Evolutionary conservation across 2,113 vertebrate genomes (phyloP).

Genomic region (Callipepla californica): DNA sequence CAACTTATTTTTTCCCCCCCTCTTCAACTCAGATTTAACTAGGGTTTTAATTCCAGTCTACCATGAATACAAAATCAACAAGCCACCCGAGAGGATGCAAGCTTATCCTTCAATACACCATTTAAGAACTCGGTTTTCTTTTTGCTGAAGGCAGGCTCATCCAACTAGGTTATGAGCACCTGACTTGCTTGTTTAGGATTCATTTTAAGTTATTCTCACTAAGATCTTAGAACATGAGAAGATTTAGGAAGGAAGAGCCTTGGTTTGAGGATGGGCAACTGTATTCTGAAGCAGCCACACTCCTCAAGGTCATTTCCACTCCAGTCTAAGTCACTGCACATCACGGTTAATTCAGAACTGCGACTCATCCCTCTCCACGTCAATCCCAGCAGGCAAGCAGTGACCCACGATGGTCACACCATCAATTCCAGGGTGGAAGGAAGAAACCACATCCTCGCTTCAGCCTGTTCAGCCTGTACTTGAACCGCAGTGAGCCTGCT

Average conservation of each 20-base stretch:
- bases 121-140: neutral
- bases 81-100: neutral
- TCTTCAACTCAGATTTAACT: constrained; percentile 9
- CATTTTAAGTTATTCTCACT: neutral
- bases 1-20: fast-evolving
- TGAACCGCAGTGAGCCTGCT: fast-evolving
- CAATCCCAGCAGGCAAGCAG: neutral
- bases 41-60: neutral
- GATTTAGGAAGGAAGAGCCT: neutral
- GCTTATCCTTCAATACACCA: neutral
- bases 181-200: neutral
- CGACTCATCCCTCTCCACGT: neutral
- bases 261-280: neutral
- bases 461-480: neutral
- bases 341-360: neutral
- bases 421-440: neutral
- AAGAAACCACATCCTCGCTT: neutral
- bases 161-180: neutral
- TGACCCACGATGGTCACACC: neutral
- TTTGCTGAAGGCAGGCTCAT: neutral
- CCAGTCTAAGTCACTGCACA: neutral
- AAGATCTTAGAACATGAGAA: neutral
- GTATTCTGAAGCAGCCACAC: neutral
- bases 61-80: neutral
- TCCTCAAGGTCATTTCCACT: neutral